Evolutionary conservation across 2,888 invertebrate species (phyloP).

Genomic region (Polydrusus pterygomalis): DNA sequence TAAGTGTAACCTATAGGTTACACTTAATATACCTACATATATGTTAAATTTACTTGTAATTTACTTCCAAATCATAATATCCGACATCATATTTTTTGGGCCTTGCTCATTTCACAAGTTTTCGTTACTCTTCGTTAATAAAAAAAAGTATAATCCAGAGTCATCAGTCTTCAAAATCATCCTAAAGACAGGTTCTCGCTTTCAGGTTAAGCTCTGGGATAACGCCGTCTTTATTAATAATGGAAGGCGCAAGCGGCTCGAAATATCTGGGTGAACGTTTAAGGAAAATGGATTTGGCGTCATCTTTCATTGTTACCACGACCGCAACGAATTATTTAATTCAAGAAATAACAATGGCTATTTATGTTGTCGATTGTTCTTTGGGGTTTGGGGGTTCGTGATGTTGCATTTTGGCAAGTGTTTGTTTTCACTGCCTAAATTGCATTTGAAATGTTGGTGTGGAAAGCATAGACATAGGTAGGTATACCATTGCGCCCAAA

Average conservation of each 20-base stretch:
- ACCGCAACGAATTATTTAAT: not conserved
- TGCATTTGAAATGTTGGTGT: too few relatives aligned
- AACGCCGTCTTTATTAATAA: slow-evolving; percentile 1
- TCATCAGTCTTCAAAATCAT: slow-evolving; percentile 30
- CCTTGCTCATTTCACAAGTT: not conserved
- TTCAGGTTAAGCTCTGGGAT: slow-evolving; percentile 13
- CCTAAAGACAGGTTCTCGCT: slow-evolving; percentile 29
- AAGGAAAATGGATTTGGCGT: slow-evolving; percentile 6
- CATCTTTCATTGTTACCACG: slow-evolving; percentile 13
- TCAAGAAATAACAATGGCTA: not conserved
- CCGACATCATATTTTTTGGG: too few relatives aligned
- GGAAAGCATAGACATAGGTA: too few relatives aligned
- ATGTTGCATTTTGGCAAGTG: not conserved
- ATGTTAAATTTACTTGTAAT: too few relatives aligned
- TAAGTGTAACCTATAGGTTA: too few relatives aligned
- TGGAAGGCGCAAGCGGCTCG: not conserved
- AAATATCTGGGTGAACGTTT: slow-evolving; percentile 16
- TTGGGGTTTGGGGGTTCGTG: not conserved
- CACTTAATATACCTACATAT: too few relatives aligned
- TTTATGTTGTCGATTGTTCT: not conserved
- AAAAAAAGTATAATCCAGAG: slow-evolving; percentile 11
- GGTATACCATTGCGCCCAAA: too few relatives aligned
- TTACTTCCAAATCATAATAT: too few relatives aligned
- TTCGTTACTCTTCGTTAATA: not conserved
- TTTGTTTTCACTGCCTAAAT: not conserved